phyloP scores from a whole-genome alignment of 2,888 invertebrate genomes.

The Ceratothoa steindachneri region DNA sequence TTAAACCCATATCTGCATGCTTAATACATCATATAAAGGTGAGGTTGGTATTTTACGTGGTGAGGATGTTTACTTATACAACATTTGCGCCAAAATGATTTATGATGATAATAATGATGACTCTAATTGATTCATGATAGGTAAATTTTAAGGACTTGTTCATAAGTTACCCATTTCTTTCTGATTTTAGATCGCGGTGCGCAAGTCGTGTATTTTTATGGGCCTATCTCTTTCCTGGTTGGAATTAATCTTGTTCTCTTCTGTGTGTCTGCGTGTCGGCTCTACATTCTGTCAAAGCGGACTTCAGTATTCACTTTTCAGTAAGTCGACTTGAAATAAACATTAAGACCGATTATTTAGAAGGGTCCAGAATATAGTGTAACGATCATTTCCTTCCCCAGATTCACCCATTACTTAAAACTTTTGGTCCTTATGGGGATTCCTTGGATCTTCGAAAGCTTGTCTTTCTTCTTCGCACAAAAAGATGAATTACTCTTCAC shows the following conservation, averaged over 20 bases:
- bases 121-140: too few relatives aligned
- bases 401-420: slow-evolving; percentile 41
- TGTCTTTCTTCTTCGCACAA: slow-evolving; percentile 37
- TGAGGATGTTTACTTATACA: too few relatives aligned
- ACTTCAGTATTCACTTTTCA: slow-evolving; percentile 28
- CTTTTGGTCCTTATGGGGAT: slow-evolving; percentile 41
- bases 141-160: too few relatives aligned
- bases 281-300: slow-evolving; percentile 27
- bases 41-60: too few relatives aligned
- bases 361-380: too few relatives aligned
- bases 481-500: neutral
- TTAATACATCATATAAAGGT: too few relatives aligned
- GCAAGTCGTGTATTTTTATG: slow-evolving; percentile 34
- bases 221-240: slow-evolving; percentile 32
- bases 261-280: slow-evolving; percentile 29
- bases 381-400: too few relatives aligned
- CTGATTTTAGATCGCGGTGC: neutral
- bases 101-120: too few relatives aligned
- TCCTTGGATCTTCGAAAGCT: slow-evolving; percentile 43
- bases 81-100: too few relatives aligned
- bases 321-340: slow-evolving; percentile 23
- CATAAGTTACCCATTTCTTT: too few relatives aligned
- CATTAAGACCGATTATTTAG: too few relatives aligned
- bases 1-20: too few relatives aligned
- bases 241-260: slow-evolving; percentile 38